Conservation (phyloP, 2,113 vertebrate species). For the Antechinus stuartii region DNA sequence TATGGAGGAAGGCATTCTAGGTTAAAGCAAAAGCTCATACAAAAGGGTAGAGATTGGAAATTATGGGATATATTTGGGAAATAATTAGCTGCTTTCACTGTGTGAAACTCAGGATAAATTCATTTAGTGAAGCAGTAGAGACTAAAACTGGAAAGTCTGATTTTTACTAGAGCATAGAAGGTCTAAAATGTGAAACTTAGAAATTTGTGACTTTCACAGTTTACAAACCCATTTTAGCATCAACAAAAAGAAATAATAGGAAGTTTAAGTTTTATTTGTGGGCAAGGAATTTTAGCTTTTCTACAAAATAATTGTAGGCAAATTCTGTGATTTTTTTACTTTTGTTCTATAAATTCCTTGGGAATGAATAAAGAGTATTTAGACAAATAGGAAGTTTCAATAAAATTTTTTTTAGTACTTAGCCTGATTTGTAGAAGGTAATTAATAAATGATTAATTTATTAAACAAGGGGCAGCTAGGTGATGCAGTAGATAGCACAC, state of each 20-base stretch:
- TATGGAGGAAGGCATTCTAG: background rate
- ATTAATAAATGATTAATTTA: background rate
- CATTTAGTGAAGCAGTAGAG: background rate
- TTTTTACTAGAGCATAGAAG: background rate
- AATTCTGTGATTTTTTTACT: background rate
- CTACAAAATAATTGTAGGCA: background rate
- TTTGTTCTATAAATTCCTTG: conserved; percentile 12
- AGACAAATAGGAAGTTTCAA: background rate
- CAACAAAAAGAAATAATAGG: background rate
- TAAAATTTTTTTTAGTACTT: background rate
- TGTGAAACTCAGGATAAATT: background rate
- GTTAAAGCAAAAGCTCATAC: background rate
- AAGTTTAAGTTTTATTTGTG: background rate
- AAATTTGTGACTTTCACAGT: background rate
- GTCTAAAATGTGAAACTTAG: background rate
- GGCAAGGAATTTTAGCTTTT: background rate
- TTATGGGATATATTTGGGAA: background rate
- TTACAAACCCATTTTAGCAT: background rate
- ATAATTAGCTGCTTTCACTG: background rate
- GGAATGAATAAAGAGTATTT: background rate
- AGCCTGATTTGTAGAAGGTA: background rate
- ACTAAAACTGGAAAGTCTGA: too few species aligned
- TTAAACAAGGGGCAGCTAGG: too few species aligned
- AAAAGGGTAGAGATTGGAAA: background rate
- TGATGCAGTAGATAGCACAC: too few species aligned